Base-by-base conservation (phyloP, 1,140 invertebrate genomes). In the Panagrolaimus sp. region DNA sequence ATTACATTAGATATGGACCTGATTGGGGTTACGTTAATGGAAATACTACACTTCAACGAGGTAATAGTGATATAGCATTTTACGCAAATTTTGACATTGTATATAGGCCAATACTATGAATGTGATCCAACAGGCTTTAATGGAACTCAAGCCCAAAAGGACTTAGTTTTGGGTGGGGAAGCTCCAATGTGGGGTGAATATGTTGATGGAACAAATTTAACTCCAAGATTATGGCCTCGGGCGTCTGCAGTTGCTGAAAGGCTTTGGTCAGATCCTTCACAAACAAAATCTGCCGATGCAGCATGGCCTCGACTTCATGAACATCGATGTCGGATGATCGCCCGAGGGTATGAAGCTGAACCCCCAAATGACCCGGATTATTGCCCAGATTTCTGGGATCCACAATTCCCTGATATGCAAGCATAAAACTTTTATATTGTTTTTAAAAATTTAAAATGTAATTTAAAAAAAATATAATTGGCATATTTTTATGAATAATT, bases 151-250 rank as follows among this genome's bases (percentile, higher is more conserved):
- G 65, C 69, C 4, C 81, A 83, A 64, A 83, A 83, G 55, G 52
- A 69, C 0, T 58, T 80, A 15, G 75, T 88, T 3, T 79, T 93
- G 14, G 92, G 93, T 9, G 93, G 93, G 0, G 92, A 94, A 84
- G 90, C 91, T 4, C 92, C 91, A 75, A 90, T 95, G 89, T 94
- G 93, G 93, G 88, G 88, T 38, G 79, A 85, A 69, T 83, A 82
- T 47, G 83, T 85, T 9, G 84, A 85, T 58, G 75, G 69, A 24
- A 83, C 83, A 15, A 84, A 85, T 63, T 15, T 84, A 21, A 43
- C 72, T 7, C 73, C 87, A 81, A 85, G 89, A 0, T 86, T 88
- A 0, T 65, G 63, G 83, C 91, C 91, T 2, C 84, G 92, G 71
- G 90, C 91, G 0, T 88, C 88, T 68, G 90, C 91, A 0, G 87